phyloP scores from a whole-genome alignment of 2,113 vertebrate genomes.

The Gnathonemus longibarbis region DNA sequence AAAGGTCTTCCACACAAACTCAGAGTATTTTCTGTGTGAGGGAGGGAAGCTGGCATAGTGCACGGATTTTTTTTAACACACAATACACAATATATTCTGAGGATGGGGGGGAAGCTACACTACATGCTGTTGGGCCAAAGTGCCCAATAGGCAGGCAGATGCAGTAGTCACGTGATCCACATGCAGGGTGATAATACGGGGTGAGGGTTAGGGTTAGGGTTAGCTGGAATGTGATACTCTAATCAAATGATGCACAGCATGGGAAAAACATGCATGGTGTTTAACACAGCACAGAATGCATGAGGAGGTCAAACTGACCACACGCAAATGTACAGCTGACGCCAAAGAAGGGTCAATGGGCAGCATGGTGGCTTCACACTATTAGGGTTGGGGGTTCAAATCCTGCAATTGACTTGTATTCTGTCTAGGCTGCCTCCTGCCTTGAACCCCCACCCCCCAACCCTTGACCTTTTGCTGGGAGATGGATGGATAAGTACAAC shows the following conservation, averaged over 20 bases:
- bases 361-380: neutral
- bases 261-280: neutral
- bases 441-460: neutral
- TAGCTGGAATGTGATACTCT: too few relatives aligned
- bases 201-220: neutral
- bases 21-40: neutral
- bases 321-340: neutral
- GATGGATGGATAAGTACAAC: neutral
- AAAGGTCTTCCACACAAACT: conserved; percentile 11
- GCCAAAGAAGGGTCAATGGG: neutral
- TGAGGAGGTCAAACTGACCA: neutral
- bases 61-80: neutral
- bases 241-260: neutral
- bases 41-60: neutral
- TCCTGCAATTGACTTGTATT: neutral
- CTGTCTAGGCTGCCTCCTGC: neutral
- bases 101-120: neutral
- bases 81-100: neutral
- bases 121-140: neutral
- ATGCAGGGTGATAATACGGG: neutral
- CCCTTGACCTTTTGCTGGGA: neutral
- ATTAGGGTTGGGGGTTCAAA: neutral
- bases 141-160: neutral
- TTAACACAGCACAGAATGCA: neutral
- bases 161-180: neutral